A percentile compares a stretch with the other conserved stretches of the same genome.
Evolutionary conservation across 2,888 invertebrate species (phyloP).

Genomic region (Exephanes ischioxanthus): DNA sequence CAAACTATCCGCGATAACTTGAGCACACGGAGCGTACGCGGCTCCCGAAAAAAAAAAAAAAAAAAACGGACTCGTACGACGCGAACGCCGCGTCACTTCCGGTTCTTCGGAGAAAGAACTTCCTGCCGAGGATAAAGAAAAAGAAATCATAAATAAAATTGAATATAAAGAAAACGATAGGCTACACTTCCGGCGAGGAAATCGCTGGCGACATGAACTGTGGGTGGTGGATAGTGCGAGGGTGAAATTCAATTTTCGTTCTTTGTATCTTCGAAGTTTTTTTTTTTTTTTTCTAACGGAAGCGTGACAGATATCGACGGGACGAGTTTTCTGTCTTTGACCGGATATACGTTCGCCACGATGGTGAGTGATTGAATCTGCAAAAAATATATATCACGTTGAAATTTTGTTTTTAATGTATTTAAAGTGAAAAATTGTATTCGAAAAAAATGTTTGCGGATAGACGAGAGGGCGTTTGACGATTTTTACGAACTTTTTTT

Average conservation of each 20-base stretch:
- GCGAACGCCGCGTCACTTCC: conserved; percentile 55
- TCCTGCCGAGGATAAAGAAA: not conserved
- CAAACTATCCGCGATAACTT: conserved; percentile 78
- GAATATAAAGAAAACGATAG: not conserved
- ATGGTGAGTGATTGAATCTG: conserved; percentile 64
- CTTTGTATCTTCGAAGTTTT: not conserved
- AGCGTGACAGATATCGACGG: conserved; percentile 1
- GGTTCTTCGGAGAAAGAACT: conserved; percentile 38
- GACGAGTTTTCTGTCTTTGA: conserved; percentile 52
- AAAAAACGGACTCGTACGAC: conserved; percentile 40
- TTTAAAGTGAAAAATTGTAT: not conserved
- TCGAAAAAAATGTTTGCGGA: too few species aligned
- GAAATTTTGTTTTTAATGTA: not conserved
- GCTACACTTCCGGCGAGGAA: conserved; percentile 17
- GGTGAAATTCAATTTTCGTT: conserved; percentile 55
- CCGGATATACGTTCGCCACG: conserved; percentile 64
- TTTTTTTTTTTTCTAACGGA: conserved; percentile 5
- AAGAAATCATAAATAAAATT: not conserved
- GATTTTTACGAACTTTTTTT: too few species aligned
- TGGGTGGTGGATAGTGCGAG: conserved; percentile 65
- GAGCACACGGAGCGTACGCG: conserved; percentile 68
- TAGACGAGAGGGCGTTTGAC: not conserved
- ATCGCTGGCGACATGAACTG: conserved; percentile 52
- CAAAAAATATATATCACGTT: not conserved
- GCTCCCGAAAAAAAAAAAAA: conserved; percentile 23